Evolutionary conservation across 2,888 invertebrate species (phyloP), one percentile per base, ranked within the genome.

Genomic region (Acronicta leporina): DNA sequence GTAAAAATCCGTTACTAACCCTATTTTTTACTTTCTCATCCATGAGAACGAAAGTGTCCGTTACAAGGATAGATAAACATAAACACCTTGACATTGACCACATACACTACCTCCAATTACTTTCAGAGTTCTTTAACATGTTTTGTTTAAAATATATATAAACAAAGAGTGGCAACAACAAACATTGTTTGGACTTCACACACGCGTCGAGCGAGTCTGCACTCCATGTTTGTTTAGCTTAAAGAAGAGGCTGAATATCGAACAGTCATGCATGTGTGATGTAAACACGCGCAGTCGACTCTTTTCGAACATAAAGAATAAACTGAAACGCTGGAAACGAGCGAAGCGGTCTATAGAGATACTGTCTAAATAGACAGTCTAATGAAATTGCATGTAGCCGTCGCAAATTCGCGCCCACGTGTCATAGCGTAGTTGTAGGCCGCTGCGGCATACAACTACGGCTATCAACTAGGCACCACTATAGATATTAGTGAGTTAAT

Each of bases 1-100:
- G 88, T 89, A 80, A 83, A 91, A 94, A 86, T 91, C 90, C 94
- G 94, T 94, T 94, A 93, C 82, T 63, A 85, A 69, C 42, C 38
- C 44, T 59, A 44, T 64, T 69, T 63, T 68, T 68, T 63, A 65
- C 55, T 65, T 54, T 69, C 52, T 63, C 54, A 58, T 42, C 67
- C 73, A 53, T 76, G 70, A 68, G 77, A 79, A 71, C 35, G 40
- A 58, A 67, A 52, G 51, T 51, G 45, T 58, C 62, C 68, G 68
- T 78, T 77, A 73, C 43, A 56, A 63, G 55, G 49, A 59, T 52
- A n/a, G n/a, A n/a, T 20, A 20, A 20, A 20, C n/a, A 20, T 20
- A 58, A 16, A 35, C 38, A 42, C 50, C 27, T 55, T 58, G 51
- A 48, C 63, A 52, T 59, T 47, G 35, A 53, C 56, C 53, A 66